Conservation (phyloP, 2,888 invertebrate genomes). For the Timandra comae region DNA sequence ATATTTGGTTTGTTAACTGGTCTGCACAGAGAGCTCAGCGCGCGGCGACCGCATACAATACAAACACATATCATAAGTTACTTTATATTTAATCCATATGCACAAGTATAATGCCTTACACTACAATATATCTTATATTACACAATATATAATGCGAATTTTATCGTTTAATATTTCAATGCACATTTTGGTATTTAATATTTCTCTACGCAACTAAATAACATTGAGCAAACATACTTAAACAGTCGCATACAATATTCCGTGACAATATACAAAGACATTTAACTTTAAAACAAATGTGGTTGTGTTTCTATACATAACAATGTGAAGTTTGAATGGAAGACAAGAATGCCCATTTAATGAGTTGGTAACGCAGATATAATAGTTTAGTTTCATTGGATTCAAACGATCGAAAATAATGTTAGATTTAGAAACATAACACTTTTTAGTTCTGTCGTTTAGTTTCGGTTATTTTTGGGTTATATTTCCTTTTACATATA, state of each 20-base stretch:
- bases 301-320: conserved; percentile 56
- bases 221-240: conserved; percentile 57
- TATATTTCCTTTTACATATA: too few relatives aligned
- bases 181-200: conserved; percentile 52
- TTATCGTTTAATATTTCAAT: conserved; percentile 28
- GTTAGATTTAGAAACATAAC: too few relatives aligned
- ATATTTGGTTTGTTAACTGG: too few relatives aligned
- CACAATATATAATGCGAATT: conserved; percentile 14
- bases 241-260: conserved; percentile 10
- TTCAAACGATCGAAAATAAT: too few relatives aligned
- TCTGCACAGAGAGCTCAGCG: too few relatives aligned
- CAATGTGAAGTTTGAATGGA: conserved; percentile 53
- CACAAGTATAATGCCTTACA: conserved; percentile 9
- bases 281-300: not conserved
- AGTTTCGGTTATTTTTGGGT: too few relatives aligned
- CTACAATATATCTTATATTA: conserved; percentile 8
- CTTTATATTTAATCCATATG: conserved; percentile 8
- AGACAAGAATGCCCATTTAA: conserved; percentile 62
- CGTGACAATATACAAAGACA: not conserved
- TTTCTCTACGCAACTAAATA: conserved; percentile 57
- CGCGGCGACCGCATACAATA: conserved; percentile 2
- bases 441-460: too few relatives aligned
- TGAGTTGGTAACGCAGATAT: conserved; percentile 60
- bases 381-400: too few relatives aligned
- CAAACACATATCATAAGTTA: conserved; percentile 2